Evolutionary conservation across 2,797 vertebrate species (phyloP), one percentile per base, ranked within the genome.

Genomic region (Anableps anableps): DNA sequence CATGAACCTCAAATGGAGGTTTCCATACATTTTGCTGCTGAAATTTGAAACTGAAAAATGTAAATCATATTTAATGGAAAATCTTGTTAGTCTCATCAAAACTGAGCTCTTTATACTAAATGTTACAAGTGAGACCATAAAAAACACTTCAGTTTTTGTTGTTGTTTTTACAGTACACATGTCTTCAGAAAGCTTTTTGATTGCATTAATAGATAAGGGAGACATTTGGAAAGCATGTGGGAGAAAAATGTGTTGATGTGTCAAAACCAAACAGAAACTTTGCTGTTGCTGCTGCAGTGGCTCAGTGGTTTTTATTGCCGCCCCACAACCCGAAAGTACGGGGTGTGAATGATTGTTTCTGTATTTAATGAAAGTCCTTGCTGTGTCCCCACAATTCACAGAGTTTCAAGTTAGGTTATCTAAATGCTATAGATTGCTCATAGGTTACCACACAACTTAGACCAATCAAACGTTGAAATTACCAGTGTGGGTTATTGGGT

Each of bases 41-140:
- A 23, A 43, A 62, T 51, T 36, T 78, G 79, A 89, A 85, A 91
- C 80, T 80, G 83, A 84, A 81, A 90, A 79, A 91, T 90, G 87
- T 76, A 86, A 89, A 91, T 92, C 8, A 60, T 23, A 45, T 50
- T 75, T n/a, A 43, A 55, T 81, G 83, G 80, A 80, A 75, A 64
- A 21, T 51, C 4, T 70, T 71, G 3, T 62, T 45, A 53, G 31
- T 74, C 55, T 71, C 5, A 60, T 78, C 23, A 70, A 72, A 29
- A 50, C 31, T 5, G 23, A 72, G 17, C 2, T 0, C n/a, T 38
- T 83, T 11, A 13, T 38, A 16, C 2, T 72, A 31, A 80, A 74
- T 76, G 41, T 80, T n/a, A 53, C 0, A 45, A 23, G 26, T 48
- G 38, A 80, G 11, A 72, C 31, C 8, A 26, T 50, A 62, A 71